phyloP scores from a whole-genome alignment of 1,140 invertebrate species.

The Camponotus floridanus region DNA sequence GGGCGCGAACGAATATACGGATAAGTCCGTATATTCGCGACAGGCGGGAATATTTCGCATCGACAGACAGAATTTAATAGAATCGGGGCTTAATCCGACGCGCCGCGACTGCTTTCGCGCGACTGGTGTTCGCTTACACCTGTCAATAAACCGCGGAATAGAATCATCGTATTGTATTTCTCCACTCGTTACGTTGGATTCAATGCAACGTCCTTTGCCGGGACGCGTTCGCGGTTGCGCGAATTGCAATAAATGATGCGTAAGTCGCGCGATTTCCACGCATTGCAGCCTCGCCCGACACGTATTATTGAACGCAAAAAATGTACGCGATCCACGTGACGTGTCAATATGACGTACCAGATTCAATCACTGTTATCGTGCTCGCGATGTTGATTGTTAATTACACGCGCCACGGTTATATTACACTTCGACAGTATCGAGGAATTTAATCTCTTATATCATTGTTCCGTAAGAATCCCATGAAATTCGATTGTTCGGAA shows the following conservation, averaged over 20 bases:
- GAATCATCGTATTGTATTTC: constrained; percentile 38
- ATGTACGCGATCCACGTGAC: not conserved
- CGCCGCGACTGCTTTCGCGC: not conserved
- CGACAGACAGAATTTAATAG: constrained; percentile 32
- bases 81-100: constrained; percentile 33
- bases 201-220: constrained; percentile 3
- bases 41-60: constrained; percentile 14
- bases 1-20: not conserved
- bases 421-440: not conserved
- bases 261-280: constrained; percentile 23
- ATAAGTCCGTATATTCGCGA: not conserved
- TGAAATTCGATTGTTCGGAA: constrained; percentile 23
- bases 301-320: not conserved
- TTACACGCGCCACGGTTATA: not conserved
- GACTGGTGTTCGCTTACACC: constrained; percentile 15
- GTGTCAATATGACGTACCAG: not conserved
- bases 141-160: constrained; percentile 44
- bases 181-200: constrained; percentile 22
- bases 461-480: not conserved
- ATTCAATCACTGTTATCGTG: not conserved
- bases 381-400: not conserved
- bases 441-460: not conserved
- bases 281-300: not conserved
- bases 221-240: constrained; percentile 1
- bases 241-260: constrained; percentile 22